phyloP scores from a whole-genome alignment of 2,797 vertebrate genomes.

The Myiotriccus ornatus region DNA sequence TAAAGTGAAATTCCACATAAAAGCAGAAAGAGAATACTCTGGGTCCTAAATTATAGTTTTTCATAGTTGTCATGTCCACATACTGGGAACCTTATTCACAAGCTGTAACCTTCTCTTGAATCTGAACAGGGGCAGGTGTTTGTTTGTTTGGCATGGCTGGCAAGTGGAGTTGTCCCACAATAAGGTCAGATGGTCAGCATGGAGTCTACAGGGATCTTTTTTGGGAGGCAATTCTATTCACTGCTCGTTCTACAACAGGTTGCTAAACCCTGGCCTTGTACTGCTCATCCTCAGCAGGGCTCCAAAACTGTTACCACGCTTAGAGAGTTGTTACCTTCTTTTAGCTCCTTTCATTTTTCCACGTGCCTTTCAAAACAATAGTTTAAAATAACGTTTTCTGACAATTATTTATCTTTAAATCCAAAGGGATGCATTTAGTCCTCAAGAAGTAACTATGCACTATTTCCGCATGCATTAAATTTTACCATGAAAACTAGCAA shows the following conservation, averaged over 20 bases:
- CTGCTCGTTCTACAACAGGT: background rate
- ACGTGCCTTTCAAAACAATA: background rate
- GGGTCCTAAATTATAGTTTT: constrained; percentile 78
- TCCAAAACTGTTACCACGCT: background rate
- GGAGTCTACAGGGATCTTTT: constrained; percentile 37
- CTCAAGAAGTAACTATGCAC: background rate
- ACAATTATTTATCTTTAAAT: background rate
- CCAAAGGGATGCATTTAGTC: background rate
- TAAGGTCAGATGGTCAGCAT: constrained; percentile 52
- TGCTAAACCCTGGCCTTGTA: background rate
- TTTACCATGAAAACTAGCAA: background rate
- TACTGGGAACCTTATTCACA: constrained; percentile 70
- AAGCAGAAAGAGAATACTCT: constrained; percentile 75
- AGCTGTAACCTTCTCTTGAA: constrained; percentile 62
- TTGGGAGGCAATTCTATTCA: background rate
- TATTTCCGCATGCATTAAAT: background rate
- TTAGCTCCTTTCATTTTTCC: background rate
- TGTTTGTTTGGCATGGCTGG: constrained; percentile 63
- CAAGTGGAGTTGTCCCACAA: constrained; percentile 16
- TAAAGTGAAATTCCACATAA: constrained; percentile 80
- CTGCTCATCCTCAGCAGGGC: background rate
- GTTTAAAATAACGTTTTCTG: background rate
- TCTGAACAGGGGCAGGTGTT: constrained; percentile 35
- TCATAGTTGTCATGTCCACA: constrained; percentile 76
- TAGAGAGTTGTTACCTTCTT: background rate